Evolutionary conservation across 2,888 invertebrate genomes (phyloP), one percentile per base, ranked within the genome.

Genomic region (Apoda limacodes): DNA sequence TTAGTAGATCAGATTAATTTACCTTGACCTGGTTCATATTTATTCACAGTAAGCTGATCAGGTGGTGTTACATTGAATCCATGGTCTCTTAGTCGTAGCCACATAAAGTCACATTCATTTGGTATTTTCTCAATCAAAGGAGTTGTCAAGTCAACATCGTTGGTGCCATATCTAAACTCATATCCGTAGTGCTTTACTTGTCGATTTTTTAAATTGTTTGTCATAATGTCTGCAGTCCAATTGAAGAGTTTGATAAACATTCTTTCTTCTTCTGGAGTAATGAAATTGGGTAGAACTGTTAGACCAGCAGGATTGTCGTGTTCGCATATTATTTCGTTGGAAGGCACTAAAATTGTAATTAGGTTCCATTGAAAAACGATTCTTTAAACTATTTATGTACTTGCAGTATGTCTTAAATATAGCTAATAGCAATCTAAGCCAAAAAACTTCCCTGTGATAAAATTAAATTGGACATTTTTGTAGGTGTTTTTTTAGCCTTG

Each of bases 181-280:
- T 88, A 97, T 0, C 97, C 97, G 72, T 86, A 97, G 72, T 97
- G 97, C 57, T 86, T 89, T 0, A 96, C 97, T 70, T 85, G 84
- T 20, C 97, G 81, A 55, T 95, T 89, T 59, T 94, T 96, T 42
- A 95, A 65, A 19, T 52, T 62, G 7, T 47, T 58, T 3, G 55
- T 45, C 5, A 66, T 56, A n/a, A 34, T 54, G 14, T 60, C 48
- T 20, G 60, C 50, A 3, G 61, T 53, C 78, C 83, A 85, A 40
- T 85, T 59, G 48, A 92, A 82, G 14, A 83, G 64, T 14, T 78
- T 45, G 5, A 93, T 46, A 2, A 94, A 71, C 4, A 39, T 14
- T 2, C 58, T 37, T 57, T 95, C 94, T 67, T 93, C 90, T 5
- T 83, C 80, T 37, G 66, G 59, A 9, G 81, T 83, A n/a, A 95